phyloP scores from a whole-genome alignment of 1,140 invertebrate species.

The Brachionus sp. region DNA sequence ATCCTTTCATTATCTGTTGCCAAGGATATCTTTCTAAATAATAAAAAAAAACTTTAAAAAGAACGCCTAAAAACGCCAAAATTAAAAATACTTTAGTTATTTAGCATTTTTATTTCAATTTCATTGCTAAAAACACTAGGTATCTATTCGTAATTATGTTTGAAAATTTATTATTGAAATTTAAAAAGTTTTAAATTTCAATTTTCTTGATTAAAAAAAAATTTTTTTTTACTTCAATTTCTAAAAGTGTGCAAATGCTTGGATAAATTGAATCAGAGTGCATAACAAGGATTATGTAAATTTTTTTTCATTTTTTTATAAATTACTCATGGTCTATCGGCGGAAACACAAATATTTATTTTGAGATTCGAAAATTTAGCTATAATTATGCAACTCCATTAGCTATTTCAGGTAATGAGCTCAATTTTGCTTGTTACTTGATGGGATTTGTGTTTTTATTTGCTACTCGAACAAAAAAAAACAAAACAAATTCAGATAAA shows the following conservation, averaged over 20 bases:
- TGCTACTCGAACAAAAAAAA: background rate
- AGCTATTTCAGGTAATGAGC: background rate
- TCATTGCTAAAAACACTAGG: background rate
- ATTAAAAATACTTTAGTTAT: background rate
- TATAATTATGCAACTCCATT: conserved; percentile 25
- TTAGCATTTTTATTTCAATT: background rate
- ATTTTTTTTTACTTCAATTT: background rate
- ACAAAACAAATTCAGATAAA: background rate
- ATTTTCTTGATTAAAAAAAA: background rate
- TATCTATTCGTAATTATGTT: conserved; percentile 24
- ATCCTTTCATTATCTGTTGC: background rate
- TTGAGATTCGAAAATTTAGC: background rate
- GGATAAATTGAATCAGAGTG: background rate
- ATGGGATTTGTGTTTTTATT: conserved; percentile 3
- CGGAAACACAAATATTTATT: conserved; percentile 33
- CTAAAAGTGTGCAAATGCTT: background rate
- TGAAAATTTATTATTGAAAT: background rate
- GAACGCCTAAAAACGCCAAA: background rate
- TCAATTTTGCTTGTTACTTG: background rate
- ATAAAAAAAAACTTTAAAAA: background rate
- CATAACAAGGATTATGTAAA: conserved; percentile 3
- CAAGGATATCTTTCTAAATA: background rate
- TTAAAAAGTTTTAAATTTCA: background rate
- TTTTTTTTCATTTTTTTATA: background rate
- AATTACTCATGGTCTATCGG: background rate